Base-by-base conservation (phyloP, 2,113 vertebrate genomes). In the Andinoacara biseriatus region DNA sequence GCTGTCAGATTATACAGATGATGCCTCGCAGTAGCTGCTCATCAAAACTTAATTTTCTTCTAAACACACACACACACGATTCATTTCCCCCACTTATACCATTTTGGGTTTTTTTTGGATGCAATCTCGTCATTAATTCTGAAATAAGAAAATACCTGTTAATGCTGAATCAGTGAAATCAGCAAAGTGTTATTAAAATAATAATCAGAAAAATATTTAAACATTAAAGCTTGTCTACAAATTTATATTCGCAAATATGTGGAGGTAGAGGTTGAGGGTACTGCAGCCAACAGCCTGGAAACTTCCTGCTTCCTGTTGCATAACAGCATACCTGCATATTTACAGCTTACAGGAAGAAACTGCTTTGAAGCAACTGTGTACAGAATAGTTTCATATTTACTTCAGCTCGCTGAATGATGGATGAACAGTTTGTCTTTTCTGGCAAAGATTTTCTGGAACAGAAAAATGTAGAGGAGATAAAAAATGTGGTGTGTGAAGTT, bases 381-480 rank as follows among this genome's bases (percentile, higher is more conserved):
- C n/a, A 20, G 9, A 72, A 87, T 11, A 35, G 7, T 10, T 86
- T 81, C 76, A 57, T 49, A 76, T 87, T 62, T 67, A 49, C 24
- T 65, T 74, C 78, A 86, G 33, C 72, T 60, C 80, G 46, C 15
- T 83, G n/a, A 82, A 43, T 43, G 58, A 80, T 40, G 74, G 67
- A 83, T 83, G 78, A 90, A 81, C 79, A 78, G 75, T 72, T 82
- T 82, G 38, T 33, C 75, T 89, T 85, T 86, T 77, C 58, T 5
- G 31, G 4, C 1, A 58, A 35, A 22, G 52, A 60, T 79, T 87
- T 72, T 5, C 8, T 93, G 81, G 74, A 58, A 81, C 77, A 80
- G 78, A 92, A 87, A 92, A 90, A 91, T 87, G 82, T 78, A 92
- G 82, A 87, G 5, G 78, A 75, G 76, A 31, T 43, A 80, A 81